Evolutionary conservation across 2,797 vertebrate species (phyloP), one percentile per base, ranked within the genome.

Genomic region (Acanthis flammea): DNA sequence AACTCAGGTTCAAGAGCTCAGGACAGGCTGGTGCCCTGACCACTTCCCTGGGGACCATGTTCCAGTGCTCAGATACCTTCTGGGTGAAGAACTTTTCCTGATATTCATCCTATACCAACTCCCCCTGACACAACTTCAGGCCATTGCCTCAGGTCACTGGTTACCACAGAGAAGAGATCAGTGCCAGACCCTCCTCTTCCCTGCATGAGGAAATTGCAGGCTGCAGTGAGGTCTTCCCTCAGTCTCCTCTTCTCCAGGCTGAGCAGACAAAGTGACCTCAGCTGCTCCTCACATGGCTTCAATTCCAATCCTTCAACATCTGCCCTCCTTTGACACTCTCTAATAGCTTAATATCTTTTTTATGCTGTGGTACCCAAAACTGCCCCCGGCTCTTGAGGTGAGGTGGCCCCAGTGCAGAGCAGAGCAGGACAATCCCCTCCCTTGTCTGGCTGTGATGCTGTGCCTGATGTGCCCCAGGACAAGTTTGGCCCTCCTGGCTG

Each of bases 371-470:
- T 3, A 28, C 14, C 37, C 51, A 39, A 2, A 44, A 5, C 17
- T 51, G 12, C 2, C 6, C 44, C 3, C 4, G 25, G 12, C 8
- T 12, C 18, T 15, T 0, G 0, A 51, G 23, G 7, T 25, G 35
- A 30, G n/a, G 10, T 4, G 0, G 0, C 2, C 5, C 6, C 37
- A 37, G 27, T 1, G 4, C 51, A 71, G 44, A 44, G 27, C 19
- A 57, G 44, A 78, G 44, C 0, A 0, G 44, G 28, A 72, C 6
- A 50, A 79, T 37, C 15, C 17, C 14, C 24, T 39, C 6, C 60
- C 24, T 39, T 12, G 2, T 6, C 14, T 0, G 0, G 28, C 13
- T 72, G 58, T 0, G 0, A 57, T 57, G 27, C 7, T 72, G 17
- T 45, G 17, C 24, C 30, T 30, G 30, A 25, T 45, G 28, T 0